phyloP scores from a whole-genome alignment of 2,797 vertebrate genomes.

The Cygnus olor region DNA sequence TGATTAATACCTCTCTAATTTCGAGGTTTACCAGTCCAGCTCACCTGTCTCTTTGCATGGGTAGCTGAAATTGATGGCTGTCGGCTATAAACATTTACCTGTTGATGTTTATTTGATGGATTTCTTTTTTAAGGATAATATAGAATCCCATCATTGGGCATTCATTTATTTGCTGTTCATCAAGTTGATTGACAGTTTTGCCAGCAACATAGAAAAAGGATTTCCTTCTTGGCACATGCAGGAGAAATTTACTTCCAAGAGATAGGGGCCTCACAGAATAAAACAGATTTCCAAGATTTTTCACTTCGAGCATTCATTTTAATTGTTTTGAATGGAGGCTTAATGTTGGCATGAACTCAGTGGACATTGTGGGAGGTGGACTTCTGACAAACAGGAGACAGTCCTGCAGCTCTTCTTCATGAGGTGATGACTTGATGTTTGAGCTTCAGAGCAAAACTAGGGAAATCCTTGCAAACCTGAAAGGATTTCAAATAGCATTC shows the following conservation, averaged over 20 bases:
- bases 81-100: conserved; percentile 83
- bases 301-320: conserved; percentile 32
- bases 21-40: conserved; percentile 86
- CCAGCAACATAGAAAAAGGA: conserved; percentile 74
- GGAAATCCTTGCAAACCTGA: background rate
- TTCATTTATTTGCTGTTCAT: conserved; percentile 86
- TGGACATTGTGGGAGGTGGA: background rate
- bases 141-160: conserved; percentile 84
- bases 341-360: background rate
- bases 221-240: conserved; percentile 69
- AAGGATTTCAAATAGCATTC: background rate
- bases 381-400: background rate
- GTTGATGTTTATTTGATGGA: conserved; percentile 85
- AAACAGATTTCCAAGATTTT: conserved; percentile 63
- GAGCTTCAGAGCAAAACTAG: background rate
- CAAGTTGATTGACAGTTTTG: conserved; percentile 85
- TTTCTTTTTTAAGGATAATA: conserved; percentile 85
- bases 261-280: conserved; percentile 61
- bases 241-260: conserved; percentile 63
- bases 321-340: background rate
- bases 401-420: background rate
- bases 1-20: conserved; percentile 85
- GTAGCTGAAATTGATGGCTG: conserved; percentile 85
- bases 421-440: background rate
- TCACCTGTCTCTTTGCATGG: conserved; percentile 85